A percentile compares a stretch with the other conserved stretches of the same genome.
Evolutionary conservation across 2,797 vertebrate genomes (phyloP).

Genomic region (Parauchenoglanis ngamensis): DNA sequence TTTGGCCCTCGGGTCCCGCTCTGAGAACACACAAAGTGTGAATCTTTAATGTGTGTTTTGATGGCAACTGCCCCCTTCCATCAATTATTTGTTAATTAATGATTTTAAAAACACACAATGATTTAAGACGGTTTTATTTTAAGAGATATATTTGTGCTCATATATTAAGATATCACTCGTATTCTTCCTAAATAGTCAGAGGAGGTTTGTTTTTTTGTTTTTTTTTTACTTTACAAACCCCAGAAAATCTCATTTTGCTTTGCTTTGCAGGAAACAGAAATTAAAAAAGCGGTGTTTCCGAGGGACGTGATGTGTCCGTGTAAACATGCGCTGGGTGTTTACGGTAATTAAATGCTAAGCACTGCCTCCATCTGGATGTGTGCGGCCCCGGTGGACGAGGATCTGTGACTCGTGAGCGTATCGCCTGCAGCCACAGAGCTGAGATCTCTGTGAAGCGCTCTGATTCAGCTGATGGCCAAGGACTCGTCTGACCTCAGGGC

Average conservation of each 20-base stretch:
- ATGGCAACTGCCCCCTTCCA: conserved; percentile 67
- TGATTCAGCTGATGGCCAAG: conserved; percentile 40
- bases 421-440: conserved; percentile 30
- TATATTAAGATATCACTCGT: not conserved
- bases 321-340: conserved; percentile 33
- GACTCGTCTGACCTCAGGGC: conserved; percentile 32
- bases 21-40: conserved; percentile 62
- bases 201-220: too few relatives aligned
- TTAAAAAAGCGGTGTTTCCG: not conserved
- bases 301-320: not conserved
- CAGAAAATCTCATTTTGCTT: not conserved
- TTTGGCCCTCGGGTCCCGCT: conserved; percentile 71
- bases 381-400: not conserved
- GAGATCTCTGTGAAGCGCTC: conserved; percentile 33
- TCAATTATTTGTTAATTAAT: conserved; percentile 78
- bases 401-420: conserved; percentile 34
- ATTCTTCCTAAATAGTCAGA: not conserved
- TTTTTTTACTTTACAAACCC: not conserved
- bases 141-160: not conserved
- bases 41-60: conserved; percentile 77
- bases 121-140: not conserved
- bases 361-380: conserved; percentile 6
- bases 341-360: conserved; percentile 18
- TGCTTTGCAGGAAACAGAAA: not conserved
- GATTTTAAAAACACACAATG: conserved; percentile 60